Evolutionary conservation across 2,888 invertebrate species (phyloP).

Genomic region (Coenonympha glycerion): DNA sequence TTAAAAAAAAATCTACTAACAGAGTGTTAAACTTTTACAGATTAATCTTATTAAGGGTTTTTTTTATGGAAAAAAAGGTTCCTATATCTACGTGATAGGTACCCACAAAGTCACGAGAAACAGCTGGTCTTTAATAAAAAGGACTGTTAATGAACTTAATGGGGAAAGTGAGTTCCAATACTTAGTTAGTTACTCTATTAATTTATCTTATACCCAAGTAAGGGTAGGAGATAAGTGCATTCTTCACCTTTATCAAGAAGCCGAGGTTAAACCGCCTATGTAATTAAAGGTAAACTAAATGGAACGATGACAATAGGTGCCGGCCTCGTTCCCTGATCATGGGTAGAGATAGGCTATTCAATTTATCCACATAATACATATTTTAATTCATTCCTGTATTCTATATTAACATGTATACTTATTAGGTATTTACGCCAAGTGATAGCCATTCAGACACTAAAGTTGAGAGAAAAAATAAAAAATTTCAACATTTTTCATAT

Average conservation of each 20-base stretch:
- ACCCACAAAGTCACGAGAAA: slow-evolving; percentile 31
- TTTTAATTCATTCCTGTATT: too few species aligned
- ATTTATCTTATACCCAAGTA: slow-evolving; percentile 59
- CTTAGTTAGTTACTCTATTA: slow-evolving; percentile 7
- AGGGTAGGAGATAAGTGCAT: slow-evolving; percentile 44
- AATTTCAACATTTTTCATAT: too few species aligned
- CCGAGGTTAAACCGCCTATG: slow-evolving; percentile 44
- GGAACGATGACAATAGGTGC: slow-evolving; percentile 55
- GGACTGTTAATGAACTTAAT: background rate
- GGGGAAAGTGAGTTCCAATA: slow-evolving; percentile 2
- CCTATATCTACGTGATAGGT: background rate
- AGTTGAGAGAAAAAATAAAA: too few species aligned
- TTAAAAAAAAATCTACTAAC: too few species aligned
- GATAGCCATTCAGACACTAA: too few species aligned
- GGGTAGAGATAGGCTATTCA: slow-evolving; percentile 33
- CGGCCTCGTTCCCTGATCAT: slow-evolving; percentile 38
- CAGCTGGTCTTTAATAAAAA: background rate
- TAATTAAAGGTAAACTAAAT: slow-evolving; percentile 55
- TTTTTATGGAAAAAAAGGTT: too few species aligned
- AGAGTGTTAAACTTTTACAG: too few species aligned
- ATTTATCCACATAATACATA: slow-evolving; percentile 28
- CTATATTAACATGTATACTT: too few species aligned
- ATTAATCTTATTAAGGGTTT: too few species aligned
- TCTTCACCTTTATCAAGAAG: slow-evolving; percentile 51
- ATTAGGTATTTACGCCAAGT: too few species aligned